Conservation (phyloP, 2,113 vertebrate genomes). For the Ciconia stormi region DNA sequence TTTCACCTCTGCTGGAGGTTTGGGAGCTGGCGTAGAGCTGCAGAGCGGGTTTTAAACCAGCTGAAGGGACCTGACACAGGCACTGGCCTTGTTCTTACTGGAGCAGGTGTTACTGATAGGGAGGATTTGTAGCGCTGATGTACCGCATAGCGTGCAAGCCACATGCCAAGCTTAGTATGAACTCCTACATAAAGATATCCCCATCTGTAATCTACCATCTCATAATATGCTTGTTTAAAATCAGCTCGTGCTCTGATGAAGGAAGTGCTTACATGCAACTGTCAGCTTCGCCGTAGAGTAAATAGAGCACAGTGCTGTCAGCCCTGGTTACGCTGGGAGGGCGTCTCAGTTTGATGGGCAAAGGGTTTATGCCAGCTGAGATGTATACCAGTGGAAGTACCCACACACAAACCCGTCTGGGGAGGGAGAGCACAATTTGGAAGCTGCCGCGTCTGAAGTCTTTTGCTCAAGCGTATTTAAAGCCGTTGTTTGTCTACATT, state of each 20-base stretch:
- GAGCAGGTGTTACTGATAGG: not conserved
- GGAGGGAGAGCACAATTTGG: not conserved
- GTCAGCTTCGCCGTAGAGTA: not conserved
- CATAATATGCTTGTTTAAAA: not conserved
- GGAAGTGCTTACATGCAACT: not conserved
- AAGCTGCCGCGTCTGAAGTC: not conserved
- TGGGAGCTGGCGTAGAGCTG: not conserved
- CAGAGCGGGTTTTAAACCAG: not conserved
- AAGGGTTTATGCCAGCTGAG: not conserved
- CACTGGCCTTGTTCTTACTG: not conserved
- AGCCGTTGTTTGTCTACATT: constrained; percentile 31
- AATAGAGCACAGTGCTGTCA: not conserved
- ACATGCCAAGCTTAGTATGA: not conserved
- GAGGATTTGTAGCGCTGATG: not conserved
- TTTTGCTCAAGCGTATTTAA: not conserved
- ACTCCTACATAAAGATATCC: not conserved
- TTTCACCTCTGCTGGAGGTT: not conserved
- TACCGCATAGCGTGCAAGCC: not conserved
- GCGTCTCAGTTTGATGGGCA: not conserved
- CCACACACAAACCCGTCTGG: not conserved
- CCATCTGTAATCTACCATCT: not conserved
- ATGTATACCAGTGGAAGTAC: not conserved
- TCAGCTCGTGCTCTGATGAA: not conserved
- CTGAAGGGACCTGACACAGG: not conserved
- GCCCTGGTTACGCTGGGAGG: not conserved